Percentiles rank a stretch among this genome's conserved stretches.
phyloP scores from a whole-genome alignment of 2,888 invertebrate species.

The Lathronympha strigana region DNA sequence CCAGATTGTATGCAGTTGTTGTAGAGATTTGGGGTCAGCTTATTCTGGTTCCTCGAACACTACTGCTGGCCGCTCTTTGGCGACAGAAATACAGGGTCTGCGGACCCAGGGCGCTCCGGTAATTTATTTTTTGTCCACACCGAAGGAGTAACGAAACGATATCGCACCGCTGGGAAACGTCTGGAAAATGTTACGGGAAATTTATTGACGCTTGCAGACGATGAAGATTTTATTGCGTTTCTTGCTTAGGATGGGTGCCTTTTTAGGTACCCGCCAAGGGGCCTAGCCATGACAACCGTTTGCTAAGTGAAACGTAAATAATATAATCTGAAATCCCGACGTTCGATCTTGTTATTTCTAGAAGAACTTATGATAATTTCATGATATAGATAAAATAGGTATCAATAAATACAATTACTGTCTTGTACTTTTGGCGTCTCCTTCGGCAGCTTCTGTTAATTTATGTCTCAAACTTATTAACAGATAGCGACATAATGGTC shows the following conservation, averaged over 20 bases:
- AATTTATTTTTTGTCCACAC: constrained; percentile 42
- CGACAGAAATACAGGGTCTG: constrained; percentile 7
- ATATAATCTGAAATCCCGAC: too few species aligned
- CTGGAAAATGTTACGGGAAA: constrained; percentile 39
- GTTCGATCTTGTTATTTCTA: too few species aligned
- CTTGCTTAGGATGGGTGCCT: not conserved
- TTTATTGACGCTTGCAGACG: constrained; percentile 39
- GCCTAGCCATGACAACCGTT: too few species aligned
- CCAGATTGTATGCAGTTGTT: not conserved
- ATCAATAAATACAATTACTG: too few species aligned
- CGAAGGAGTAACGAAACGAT: constrained; percentile 38
- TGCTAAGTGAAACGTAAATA: too few species aligned
- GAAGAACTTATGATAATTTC: too few species aligned
- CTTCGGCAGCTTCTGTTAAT: too few species aligned
- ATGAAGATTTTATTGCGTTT: constrained; percentile 37
- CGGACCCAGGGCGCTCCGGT: constrained; percentile 26
- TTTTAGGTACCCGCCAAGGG: not conserved
- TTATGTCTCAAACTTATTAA: too few species aligned
- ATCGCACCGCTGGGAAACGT: constrained; percentile 40
- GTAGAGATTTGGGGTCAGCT: not conserved
- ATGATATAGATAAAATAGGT: too few species aligned
- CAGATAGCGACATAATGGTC: too few species aligned
- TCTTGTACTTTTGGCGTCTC: too few species aligned
- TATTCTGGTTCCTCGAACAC: not conserved
- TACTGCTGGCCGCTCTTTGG: not conserved